Conservation (phyloP, 2,113 vertebrate species). For the Bambusicola thoracicus region DNA sequence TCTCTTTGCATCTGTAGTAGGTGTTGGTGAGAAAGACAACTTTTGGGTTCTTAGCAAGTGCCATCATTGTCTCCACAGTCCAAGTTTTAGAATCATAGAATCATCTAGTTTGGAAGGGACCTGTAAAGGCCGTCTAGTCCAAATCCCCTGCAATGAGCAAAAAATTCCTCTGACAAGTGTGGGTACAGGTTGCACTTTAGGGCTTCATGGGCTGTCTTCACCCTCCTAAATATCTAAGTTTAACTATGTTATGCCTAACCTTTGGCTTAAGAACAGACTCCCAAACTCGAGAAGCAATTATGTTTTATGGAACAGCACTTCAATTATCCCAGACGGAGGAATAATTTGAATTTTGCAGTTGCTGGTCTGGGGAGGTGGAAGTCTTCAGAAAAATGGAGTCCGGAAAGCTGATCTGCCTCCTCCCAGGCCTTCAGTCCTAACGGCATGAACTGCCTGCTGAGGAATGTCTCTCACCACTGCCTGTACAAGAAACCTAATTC, state of each 20-base stretch:
- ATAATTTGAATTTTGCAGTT: neutral
- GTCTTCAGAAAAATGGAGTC: neutral
- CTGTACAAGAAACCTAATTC: neutral
- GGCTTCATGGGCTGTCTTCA: neutral
- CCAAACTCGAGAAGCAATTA: neutral
- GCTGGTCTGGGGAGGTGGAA: neutral
- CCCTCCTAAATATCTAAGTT: neutral
- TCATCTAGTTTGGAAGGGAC: too few species aligned
- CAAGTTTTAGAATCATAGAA: neutral
- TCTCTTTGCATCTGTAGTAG: neutral
- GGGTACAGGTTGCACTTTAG: neutral
- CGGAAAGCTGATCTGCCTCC: neutral
- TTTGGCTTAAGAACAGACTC: neutral
- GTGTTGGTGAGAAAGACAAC: neutral
- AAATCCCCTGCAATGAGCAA: too few species aligned
- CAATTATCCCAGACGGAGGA: neutral
- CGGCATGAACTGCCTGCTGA: neutral
- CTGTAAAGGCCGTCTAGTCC: too few species aligned
- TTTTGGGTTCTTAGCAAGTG: neutral
- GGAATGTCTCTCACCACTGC: accelerated
- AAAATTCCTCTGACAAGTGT: neutral
- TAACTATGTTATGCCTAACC: neutral
- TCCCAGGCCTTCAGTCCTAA: neutral
- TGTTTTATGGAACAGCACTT: neutral
- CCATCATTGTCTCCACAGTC: neutral